Evolutionary conservation across 2,113 vertebrate species (phyloP), one percentile per base, ranked within the genome.

Genomic region (Hemiscyllium ocellatum): DNA sequence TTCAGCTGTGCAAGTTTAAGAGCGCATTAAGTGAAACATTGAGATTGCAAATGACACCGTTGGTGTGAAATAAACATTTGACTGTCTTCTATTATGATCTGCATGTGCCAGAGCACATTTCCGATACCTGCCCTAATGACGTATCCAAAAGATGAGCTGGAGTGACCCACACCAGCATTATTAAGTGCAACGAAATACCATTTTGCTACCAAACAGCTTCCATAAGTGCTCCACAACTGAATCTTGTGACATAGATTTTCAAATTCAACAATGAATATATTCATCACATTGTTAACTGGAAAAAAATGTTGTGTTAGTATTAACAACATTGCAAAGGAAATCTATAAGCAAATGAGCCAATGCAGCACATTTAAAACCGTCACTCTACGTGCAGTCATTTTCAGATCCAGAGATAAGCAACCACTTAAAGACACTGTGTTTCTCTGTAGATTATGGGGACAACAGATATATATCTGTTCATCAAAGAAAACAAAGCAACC

Each of bases 341-440:
- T 2, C 61, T 93, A 65, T 37, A 66, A 93, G 66, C 89, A 93
- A 68, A 66, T 66, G 89, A 66, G 10, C 3, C 22, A 93, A 91
- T 93, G n/a, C 66, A 37, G 52, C 56, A 91, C 6, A 61, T 2
- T 93, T 26, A 65, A 56, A 65, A 56, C 26, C 87, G 29, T 91
- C 87, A 33, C 22, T n/a, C 61, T 66, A 37, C n/a, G 7, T 42
- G 17, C 89, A 93, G 89, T 68, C 89, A 93, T 37, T 66, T 66
- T 93, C 89, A 68, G 61, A 61, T 93, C 61, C 89, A 93, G 37
- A 93, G 89, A 66, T 93, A 93, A 68, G 89, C n/a, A 93, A 93
- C 89, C 89, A 93, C 61, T 93, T 93, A 37, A 93, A 83, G 37
- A 68, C 89, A 93, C 19, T 24, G 61, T n/a, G 8, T 65, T 65